Conservation (phyloP, 2,888 invertebrate species). For the Drosophila longiperda region DNA sequence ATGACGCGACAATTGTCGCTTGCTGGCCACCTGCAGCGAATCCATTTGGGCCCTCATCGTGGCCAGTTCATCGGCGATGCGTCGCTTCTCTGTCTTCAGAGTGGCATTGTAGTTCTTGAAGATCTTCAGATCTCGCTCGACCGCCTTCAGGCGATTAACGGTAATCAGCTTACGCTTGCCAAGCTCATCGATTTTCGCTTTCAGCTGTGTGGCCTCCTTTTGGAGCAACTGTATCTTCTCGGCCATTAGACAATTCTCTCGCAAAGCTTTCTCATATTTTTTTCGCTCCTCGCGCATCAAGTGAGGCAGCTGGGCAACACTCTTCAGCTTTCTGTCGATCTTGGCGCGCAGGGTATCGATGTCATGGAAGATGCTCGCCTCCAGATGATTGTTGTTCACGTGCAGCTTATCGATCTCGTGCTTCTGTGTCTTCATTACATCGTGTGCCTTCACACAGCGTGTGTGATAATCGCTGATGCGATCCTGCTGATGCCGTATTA, state of each 20-base stretch:
- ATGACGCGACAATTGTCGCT: constrained; percentile 80
- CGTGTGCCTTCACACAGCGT: constrained; percentile 82
- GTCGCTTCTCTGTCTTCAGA: constrained; percentile 80
- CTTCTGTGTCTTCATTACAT: constrained; percentile 83
- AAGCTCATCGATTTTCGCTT: constrained; percentile 81
- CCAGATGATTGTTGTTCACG: constrained; percentile 79
- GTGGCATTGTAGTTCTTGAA: constrained; percentile 82
- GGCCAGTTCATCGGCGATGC: constrained; percentile 74
- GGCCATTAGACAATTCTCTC: constrained; percentile 78
- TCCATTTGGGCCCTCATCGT: constrained; percentile 77
- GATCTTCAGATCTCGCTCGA: constrained; percentile 82
- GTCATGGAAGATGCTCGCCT: constrained; percentile 79
- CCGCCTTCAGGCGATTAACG: constrained; percentile 74
- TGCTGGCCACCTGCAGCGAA: constrained; percentile 71
- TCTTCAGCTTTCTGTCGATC: constrained; percentile 80
- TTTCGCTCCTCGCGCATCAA: constrained; percentile 79
- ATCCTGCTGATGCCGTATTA: constrained; percentile 82
- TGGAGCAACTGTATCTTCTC: constrained; percentile 75
- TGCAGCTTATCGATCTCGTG: constrained; percentile 82
- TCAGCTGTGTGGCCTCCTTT: constrained; percentile 69
- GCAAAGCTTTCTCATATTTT: constrained; percentile 77
- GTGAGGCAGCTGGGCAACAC: constrained; percentile 79
- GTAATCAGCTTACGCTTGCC: constrained; percentile 73
- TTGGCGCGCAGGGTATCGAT: constrained; percentile 79
- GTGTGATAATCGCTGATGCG: constrained; percentile 80